Evolutionary conservation across 2,888 invertebrate genomes (phyloP).

Genomic region (Pimpla rufipes): DNA sequence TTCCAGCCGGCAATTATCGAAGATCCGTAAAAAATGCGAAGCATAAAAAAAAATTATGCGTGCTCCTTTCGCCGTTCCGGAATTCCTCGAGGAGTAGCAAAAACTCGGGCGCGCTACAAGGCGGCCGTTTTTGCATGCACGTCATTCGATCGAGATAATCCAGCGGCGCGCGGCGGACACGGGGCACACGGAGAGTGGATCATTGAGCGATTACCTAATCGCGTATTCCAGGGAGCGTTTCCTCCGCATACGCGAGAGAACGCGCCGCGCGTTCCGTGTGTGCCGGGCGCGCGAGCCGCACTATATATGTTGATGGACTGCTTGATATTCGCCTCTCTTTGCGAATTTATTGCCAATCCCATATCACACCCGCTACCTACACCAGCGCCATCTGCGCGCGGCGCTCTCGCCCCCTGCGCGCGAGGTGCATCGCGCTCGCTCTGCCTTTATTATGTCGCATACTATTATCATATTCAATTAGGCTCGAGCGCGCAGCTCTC

Average conservation of each 20-base stretch:
- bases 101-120: not conserved
- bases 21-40: not conserved
- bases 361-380: slow-evolving; percentile 27
- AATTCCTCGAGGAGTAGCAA: not conserved
- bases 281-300: slow-evolving; percentile 24
- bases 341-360: slow-evolving; percentile 65
- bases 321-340: slow-evolving; percentile 63
- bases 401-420: too few species aligned
- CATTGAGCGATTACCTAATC: slow-evolving; percentile 62
- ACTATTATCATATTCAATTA: slow-evolving; percentile 64
- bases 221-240: slow-evolving; percentile 51
- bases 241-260: not conserved
- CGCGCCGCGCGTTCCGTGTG: slow-evolving; percentile 32
- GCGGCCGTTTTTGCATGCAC: not conserved
- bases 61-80: not conserved
- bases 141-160: slow-evolving; percentile 48
- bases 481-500: slow-evolving; percentile 38
- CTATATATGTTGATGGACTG: slow-evolving; percentile 63
- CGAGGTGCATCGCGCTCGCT: slow-evolving; percentile 12
- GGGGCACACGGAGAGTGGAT: slow-evolving; percentile 44
- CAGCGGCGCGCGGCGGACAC: not conserved
- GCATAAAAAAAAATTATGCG: too few species aligned
- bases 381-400: not conserved
- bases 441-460: slow-evolving; percentile 39
- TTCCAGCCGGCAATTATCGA: not conserved